phyloP scores from a whole-genome alignment of 1,140 invertebrate genomes.

The Nasonia longicornis region DNA sequence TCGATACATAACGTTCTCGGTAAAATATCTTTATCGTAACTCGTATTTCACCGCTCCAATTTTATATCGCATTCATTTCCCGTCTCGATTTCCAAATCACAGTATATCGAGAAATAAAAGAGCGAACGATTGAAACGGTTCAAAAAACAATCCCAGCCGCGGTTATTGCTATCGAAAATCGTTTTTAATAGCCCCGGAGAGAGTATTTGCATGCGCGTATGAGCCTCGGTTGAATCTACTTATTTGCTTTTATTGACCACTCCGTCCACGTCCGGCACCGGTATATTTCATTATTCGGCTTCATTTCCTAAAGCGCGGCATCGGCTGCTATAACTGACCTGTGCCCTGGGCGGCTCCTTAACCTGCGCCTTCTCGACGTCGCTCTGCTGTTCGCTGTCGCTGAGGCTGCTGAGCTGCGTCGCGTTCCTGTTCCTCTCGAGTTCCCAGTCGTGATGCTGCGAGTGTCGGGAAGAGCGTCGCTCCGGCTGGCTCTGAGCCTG shows the following conservation, averaged over 20 bases:
- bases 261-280: not conserved
- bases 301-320: not conserved
- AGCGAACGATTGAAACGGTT: not conserved
- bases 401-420: slow-evolving; percentile 53
- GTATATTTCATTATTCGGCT: not conserved
- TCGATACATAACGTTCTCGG: no score
- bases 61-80: no score
- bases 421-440: slow-evolving; percentile 56
- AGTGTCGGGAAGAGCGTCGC: slow-evolving; percentile 47
- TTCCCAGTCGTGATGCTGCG: slow-evolving; percentile 59
- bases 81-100: not conserved
- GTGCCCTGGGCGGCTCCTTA: slow-evolving; percentile 10
- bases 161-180: not conserved
- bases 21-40: no score
- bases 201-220: not conserved
- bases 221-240: not conserved
- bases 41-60: no score
- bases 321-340: not conserved
- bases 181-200: not conserved
- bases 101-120: not conserved
- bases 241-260: not conserved
- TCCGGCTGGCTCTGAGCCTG: slow-evolving; percentile 43
- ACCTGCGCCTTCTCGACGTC: slow-evolving; percentile 57
- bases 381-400: slow-evolving; percentile 62
- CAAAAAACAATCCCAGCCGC: not conserved